Evolutionary conservation across 1,140 invertebrate genomes (phyloP).

Genomic region (Euglossa dilemma): DNA sequence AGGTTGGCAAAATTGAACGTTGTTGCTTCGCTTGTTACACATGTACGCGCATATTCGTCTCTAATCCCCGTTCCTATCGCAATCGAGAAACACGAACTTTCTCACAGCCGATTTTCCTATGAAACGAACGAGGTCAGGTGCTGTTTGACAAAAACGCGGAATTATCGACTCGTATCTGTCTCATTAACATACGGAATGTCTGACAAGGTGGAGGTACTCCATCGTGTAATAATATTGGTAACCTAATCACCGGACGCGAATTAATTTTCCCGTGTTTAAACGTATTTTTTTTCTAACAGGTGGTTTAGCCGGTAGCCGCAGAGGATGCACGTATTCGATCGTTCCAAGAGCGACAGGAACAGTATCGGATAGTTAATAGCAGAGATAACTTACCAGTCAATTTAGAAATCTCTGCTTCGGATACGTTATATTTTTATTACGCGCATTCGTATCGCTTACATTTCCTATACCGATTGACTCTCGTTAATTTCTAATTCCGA

Average conservation of each 20-base stretch:
- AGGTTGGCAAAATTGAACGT: background rate
- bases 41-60: background rate
- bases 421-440: too few species aligned
- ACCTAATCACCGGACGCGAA: background rate
- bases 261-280: background rate
- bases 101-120: background rate
- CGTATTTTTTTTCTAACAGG: background rate
- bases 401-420: too few species aligned
- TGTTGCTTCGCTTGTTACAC: background rate
- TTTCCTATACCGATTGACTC: too few species aligned
- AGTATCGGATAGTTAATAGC: too few species aligned
- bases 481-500: too few species aligned
- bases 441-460: too few species aligned
- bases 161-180: background rate
- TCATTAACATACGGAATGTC: conserved; percentile 1
- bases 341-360: background rate
- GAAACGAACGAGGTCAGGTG: background rate
- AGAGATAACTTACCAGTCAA: too few species aligned
- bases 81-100: background rate
- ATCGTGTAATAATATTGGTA: background rate
- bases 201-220: background rate
- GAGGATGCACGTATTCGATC: background rate
- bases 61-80: background rate
- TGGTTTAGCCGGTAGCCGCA: background rate
- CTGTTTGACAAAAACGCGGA: background rate